Base-by-base conservation (phyloP, 2,113 vertebrate species). In the Speoplatyrhinus poulsoni region DNA sequence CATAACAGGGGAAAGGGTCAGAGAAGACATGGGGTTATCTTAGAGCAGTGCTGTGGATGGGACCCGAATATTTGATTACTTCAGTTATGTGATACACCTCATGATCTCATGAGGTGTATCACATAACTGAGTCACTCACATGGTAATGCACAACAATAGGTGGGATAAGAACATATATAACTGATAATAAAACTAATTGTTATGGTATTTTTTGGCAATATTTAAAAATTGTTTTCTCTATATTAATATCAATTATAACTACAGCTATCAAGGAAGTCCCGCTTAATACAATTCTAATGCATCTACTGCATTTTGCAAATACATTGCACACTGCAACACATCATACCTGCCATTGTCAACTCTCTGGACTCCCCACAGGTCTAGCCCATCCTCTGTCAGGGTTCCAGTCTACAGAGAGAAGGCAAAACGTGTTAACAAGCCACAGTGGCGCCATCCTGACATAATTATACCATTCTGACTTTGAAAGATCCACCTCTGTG, bases 301-400 rank as follows among this genome's bases (percentile, higher is more conserved):
- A 41, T 41, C 36, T 41, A 41, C 36, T 8, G 36, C 3, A 41
- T 5, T 8, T 26, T 6, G 36, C 36, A 41, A 41, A 41, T 41
- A 8, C 4, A 53, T 26, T 26, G 26, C 50, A 12, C 3, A 1
- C 11, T 52, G 13, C 32, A 26, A 26, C 26, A n/a, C 15, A 65
- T 58, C 84, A 91, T 90, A 99, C 98, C 92, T 61, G 83, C 92
- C 84, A 68, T 93, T 93, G 78, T 98, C 95, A 53, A 93, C 94
- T 83, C 96, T 93, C 3, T 96, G 96, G 71, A 99, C 93, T 55
- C 96, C 96, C 96, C 95, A 99, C 19, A 99, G 90, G 80, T 99
- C 96, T 82, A 99, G 90, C 59, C 97, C 98, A 82, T 98, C 98
- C 89, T 99, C 98, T 52, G 98, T 99, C 49, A 99, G 94, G 6